Evolutionary conservation across 2,113 vertebrate genomes (phyloP), one percentile per base, ranked within the genome.

Genomic region (Leucosticte australis): DNA sequence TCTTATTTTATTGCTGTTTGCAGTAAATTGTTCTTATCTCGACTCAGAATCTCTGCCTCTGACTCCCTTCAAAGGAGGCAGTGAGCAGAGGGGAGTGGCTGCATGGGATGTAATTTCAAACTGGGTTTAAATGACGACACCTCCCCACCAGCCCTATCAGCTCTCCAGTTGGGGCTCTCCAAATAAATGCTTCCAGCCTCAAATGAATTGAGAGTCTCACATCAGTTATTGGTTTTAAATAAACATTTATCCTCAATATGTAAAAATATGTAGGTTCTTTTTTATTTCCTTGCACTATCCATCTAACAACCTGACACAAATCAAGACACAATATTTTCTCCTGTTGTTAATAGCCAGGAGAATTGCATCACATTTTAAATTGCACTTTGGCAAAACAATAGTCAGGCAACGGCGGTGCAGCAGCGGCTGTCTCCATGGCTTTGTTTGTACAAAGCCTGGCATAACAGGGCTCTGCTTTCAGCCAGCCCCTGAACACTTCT

Each of bases 321-420:
- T 77, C 65, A 90, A 94, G 90, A 94, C 79, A 73, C 56, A 37
- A 7, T 26, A 55, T 84, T 93, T 95, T 71, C 15, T 49, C 27
- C 9, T 62, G 28, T 91, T 89, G 57, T 94, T 81, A 81, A 86
- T 53, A 89, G 52, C 50, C 49, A 59, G 52, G 90, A 94, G 82
- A 91, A 52, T 52, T 67, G 50, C 42, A 90, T 81, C 81, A 46
- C 52, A 68, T 83, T 96, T 95, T 64, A 80, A 95, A 93, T 74
- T 90, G 52, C 57, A 88, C 90, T 95, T 94, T 90, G 92, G 75
- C 83, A 93, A 95, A 95, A 96, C 83, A 91, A 76, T 49, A 83
- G 68, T 35, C 0, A 5, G 63, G 75, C 67, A 85, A 93, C 91
- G 49, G 42, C 65, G 39, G 84, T 23, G 65, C 63, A 46, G 79